phyloP scores from a whole-genome alignment of 2,888 invertebrate genomes.

The Epinotia bilunana region DNA sequence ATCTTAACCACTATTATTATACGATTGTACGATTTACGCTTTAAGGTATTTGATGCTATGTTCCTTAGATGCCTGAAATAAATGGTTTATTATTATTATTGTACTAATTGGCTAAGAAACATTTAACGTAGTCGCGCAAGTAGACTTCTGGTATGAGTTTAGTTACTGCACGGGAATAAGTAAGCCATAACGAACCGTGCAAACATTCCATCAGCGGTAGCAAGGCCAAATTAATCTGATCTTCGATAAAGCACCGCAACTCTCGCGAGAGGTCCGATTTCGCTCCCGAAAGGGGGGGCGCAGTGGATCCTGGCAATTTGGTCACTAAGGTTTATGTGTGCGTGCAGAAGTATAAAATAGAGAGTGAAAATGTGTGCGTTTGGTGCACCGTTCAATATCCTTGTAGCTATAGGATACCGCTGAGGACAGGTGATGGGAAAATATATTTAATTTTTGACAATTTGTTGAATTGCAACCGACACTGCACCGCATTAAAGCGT shows the following conservation, averaged over 20 bases:
- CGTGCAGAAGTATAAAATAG: conserved; percentile 56
- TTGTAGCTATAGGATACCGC: conserved; percentile 48
- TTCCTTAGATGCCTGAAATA: no score
- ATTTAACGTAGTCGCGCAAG: neutral
- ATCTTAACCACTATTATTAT: no score
- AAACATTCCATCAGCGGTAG: conserved; percentile 57
- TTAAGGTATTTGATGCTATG: no score
- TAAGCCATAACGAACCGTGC: conserved; percentile 56
- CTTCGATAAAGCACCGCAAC: conserved; percentile 49
- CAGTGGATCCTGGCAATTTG: conserved; percentile 55
- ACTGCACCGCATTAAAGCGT: no score
- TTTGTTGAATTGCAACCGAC: neutral
- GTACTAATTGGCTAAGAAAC: neutral
- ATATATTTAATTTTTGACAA: conserved; percentile 30
- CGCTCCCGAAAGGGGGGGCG: conserved; percentile 45
- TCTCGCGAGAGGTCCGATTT: conserved; percentile 48
- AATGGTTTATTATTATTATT: no score
- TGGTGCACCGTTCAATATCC: conserved; percentile 57
- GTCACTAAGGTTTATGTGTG: conserved; percentile 57
- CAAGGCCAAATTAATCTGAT: conserved; percentile 54
- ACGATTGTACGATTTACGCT: no score
- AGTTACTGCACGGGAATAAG: conserved; percentile 21
- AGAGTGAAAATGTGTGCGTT: conserved; percentile 58
- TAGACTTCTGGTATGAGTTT: conserved; percentile 2
- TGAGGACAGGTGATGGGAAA: conserved; percentile 53